Evolutionary conservation across 2,113 vertebrate genomes (phyloP).

Genomic region (Pachypanchax playfairii): DNA sequence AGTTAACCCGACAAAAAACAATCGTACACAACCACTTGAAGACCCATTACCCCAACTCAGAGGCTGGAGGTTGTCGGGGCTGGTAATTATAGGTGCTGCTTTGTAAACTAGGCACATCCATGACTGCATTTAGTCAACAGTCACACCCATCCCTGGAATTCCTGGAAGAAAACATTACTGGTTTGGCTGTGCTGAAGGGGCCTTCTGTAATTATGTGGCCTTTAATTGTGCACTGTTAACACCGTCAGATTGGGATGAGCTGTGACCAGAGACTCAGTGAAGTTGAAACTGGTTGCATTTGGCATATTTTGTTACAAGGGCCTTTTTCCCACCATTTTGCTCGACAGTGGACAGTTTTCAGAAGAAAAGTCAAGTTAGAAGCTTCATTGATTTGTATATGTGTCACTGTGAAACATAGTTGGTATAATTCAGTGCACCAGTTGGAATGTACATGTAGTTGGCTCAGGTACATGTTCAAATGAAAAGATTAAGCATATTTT

Average conservation of each 20-base stretch:
- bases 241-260: slow-evolving; percentile 64
- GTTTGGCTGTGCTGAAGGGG: slow-evolving; percentile 66
- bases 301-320: slow-evolving; percentile 27
- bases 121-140: slow-evolving; percentile 74
- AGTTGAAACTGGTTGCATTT: slow-evolving; percentile 31
- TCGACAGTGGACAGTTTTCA: not conserved
- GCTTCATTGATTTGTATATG: no score
- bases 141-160: slow-evolving; percentile 75
- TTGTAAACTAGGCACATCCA: slow-evolving; percentile 72
- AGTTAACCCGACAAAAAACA: not conserved
- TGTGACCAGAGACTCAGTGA: slow-evolving; percentile 43
- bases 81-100: slow-evolving; percentile 72
- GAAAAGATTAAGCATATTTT: no score
- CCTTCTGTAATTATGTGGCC: slow-evolving; percentile 75
- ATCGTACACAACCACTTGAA: slow-evolving; percentile 21
- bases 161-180: slow-evolving; percentile 77
- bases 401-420: no score
- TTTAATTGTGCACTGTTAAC: slow-evolving; percentile 74
- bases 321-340: slow-evolving; percentile 11
- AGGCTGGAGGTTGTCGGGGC: slow-evolving; percentile 55
- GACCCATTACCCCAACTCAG: slow-evolving; percentile 52
- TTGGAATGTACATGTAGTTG: no score
- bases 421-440: no score
- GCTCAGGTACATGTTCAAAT: no score
- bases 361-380: not conserved